These are phyloP conservation scores for Sebastes diaconus DNA, from an alignment of 2,797 vertebrate species.

Conservation along the genomic window DNA sequence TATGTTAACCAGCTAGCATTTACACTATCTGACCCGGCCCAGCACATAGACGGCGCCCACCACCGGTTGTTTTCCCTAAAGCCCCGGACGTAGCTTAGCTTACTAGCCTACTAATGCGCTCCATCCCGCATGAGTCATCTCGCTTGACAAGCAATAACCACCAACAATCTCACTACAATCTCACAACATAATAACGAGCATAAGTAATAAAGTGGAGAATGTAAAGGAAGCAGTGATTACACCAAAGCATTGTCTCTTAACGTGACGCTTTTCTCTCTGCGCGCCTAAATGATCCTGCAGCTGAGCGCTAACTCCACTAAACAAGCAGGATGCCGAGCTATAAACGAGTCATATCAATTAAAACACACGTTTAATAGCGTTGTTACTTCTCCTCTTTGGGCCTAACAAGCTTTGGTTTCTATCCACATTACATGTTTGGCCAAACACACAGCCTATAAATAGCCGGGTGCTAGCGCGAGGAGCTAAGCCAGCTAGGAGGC, in stretches of 20 bases:
- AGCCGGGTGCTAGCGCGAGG: conserved; percentile 57
- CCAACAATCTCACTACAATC: not conserved
- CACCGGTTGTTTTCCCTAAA: conserved; percentile 44
- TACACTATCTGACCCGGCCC: conserved; percentile 52
- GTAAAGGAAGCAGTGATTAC: not conserved
- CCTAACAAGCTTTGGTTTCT: not conserved
- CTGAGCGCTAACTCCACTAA: conserved; percentile 26
- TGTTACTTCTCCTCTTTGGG: not conserved
- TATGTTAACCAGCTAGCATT: conserved; percentile 52
- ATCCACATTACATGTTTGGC: not conserved
- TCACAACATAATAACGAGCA: no score
- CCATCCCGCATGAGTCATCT: conserved; percentile 73
- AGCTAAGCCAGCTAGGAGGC: conserved; percentile 31
- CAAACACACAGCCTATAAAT: conserved; percentile 62
- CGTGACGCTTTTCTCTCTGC: conserved; percentile 45
- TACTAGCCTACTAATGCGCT: conserved; percentile 45
- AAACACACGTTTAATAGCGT: no score
- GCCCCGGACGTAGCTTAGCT: conserved; percentile 45
- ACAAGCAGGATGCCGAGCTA: not conserved
- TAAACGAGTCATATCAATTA: not conserved
- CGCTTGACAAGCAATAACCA: conserved; percentile 28
- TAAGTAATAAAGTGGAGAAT: fast-evolving
- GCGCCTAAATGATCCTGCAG: conserved; percentile 72
- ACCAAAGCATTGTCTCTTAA: not conserved
- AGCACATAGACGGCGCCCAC: conserved; percentile 60